Evolutionary conservation across 2,797 vertebrate species (phyloP).

Genomic region (Luscinia megarhynchos): DNA sequence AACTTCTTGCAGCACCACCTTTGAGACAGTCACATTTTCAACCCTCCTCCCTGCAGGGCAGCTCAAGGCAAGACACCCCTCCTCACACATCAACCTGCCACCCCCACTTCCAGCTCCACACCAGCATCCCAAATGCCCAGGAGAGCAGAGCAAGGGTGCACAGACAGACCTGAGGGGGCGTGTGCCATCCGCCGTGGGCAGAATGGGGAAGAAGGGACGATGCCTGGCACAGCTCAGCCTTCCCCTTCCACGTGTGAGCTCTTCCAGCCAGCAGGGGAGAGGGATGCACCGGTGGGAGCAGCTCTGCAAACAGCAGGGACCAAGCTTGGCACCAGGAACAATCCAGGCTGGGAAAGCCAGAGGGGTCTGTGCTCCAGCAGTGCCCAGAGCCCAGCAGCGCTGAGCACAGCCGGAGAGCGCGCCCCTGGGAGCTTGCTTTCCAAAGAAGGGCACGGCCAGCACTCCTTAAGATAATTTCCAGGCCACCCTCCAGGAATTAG

Average conservation of each 20-base stretch:
- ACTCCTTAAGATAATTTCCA: constrained; percentile 35
- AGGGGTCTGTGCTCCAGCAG: neutral
- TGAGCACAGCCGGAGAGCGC: neutral
- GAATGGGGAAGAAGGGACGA: accelerated
- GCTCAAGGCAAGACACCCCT: neutral
- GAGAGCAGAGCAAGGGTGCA: neutral
- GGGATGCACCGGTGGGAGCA: accelerated
- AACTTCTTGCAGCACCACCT: neutral
- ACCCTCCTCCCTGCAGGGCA: neutral
- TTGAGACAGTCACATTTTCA: neutral
- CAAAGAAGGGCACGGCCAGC: constrained; percentile 58
- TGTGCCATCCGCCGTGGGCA: neutral
- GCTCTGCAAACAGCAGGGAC: neutral
- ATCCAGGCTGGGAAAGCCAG: neutral
- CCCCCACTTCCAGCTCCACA: neutral
- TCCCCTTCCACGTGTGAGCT: neutral
- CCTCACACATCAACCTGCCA: neutral
- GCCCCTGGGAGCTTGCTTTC: constrained; percentile 1
- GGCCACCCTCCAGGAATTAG: constrained; percentile 47
- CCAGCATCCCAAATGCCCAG: neutral
- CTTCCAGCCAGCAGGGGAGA: neutral
- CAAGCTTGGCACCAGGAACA: accelerated
- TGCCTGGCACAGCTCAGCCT: accelerated
- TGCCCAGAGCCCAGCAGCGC: neutral
- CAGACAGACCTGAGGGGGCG: neutral